phyloP scores from a whole-genome alignment of 2,113 vertebrate genomes.

The Callipepla squamata region DNA sequence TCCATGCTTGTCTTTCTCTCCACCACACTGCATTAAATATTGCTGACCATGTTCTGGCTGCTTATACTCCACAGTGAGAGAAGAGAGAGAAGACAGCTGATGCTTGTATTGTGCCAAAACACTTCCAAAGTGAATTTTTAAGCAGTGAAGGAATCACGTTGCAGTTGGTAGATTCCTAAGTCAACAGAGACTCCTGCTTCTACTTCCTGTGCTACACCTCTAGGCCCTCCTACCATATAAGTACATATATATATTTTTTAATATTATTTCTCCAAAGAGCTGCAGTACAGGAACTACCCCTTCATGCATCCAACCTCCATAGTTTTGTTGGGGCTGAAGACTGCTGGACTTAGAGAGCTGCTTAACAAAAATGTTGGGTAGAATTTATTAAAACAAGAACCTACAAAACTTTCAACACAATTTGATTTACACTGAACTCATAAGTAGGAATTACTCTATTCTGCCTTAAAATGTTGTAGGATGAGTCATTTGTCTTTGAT shows the following conservation, averaged over 20 bases:
- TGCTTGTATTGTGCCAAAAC: background rate
- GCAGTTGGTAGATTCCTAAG: background rate
- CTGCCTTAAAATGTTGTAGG: conserved; percentile 37
- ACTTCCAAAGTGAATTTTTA: background rate
- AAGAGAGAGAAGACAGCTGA: background rate
- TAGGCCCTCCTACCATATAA: background rate
- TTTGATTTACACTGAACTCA: conserved; percentile 5
- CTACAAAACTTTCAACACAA: conserved; percentile 2
- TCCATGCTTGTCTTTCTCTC: background rate
- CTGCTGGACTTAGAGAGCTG: background rate
- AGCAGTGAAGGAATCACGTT: background rate
- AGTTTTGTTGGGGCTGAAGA: background rate
- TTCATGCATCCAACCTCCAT: background rate
- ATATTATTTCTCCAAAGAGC: background rate
- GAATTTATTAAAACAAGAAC: background rate
- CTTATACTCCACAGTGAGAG: background rate
- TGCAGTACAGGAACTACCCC: background rate
- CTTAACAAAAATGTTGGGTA: background rate
- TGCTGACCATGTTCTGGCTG: background rate
- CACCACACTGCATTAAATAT: background rate
- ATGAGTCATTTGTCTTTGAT: conserved; percentile 51
- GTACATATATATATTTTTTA: background rate
- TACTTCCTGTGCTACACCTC: background rate
- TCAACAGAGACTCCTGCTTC: background rate
- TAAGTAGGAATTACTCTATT: conserved; percentile 1